Conservation (phyloP, 2,888 invertebrate genomes). For the Lymantria monacha region DNA sequence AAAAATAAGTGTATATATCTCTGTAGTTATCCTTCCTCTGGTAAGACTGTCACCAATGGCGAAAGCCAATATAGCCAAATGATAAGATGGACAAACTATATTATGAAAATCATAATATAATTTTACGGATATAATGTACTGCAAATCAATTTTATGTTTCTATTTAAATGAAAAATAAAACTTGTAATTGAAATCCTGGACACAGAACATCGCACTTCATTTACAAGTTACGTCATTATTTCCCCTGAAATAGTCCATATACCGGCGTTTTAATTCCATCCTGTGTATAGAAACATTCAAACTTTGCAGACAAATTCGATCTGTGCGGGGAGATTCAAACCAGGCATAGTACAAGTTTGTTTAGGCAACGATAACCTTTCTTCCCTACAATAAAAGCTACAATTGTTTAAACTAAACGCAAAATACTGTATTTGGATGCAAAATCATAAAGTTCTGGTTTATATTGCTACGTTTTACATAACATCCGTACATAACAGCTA, state of each 20-base stretch:
- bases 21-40: too few species aligned
- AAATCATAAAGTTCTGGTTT: conserved; percentile 35
- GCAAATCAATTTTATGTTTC: too few species aligned
- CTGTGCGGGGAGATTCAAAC: conserved; percentile 61
- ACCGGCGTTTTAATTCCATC: conserved; percentile 56
- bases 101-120: too few species aligned
- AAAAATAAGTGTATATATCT: too few species aligned
- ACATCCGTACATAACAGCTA: conserved; percentile 15
- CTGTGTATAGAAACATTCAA: conserved; percentile 71
- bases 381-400: conserved; percentile 29
- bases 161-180: too few species aligned
- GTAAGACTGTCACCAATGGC: too few species aligned
- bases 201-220: too few species aligned
- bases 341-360: conserved; percentile 44
- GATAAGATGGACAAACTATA: too few species aligned
- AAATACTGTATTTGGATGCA: conserved; percentile 12
- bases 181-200: too few species aligned
- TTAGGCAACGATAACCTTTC: conserved; percentile 41
- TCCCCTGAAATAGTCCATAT: conserved; percentile 41
- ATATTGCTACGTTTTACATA: conserved; percentile 19
- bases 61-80: too few species aligned
- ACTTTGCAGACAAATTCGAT: conserved; percentile 82
- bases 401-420: conserved; percentile 21
- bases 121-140: too few species aligned
- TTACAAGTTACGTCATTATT: conserved; percentile 42